These are phyloP conservation scores for Aleiodes sp. DNA, from an alignment of 1,140 invertebrate genomes.

Conservation along the genomic window DNA sequence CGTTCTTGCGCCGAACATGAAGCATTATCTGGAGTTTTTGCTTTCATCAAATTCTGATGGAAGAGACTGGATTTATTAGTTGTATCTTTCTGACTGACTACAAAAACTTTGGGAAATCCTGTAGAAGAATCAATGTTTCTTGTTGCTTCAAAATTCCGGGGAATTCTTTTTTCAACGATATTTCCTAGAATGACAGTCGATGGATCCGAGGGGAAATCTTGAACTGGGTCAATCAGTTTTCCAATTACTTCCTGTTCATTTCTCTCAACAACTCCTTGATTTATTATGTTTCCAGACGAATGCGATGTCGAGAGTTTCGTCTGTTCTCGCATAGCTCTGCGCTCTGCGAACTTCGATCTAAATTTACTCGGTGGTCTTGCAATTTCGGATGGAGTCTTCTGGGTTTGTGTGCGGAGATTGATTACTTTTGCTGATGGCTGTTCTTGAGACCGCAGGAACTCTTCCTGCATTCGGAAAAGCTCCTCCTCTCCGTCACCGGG, in stretches of 20 bases:
- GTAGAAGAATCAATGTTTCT: slow-evolving; percentile 12
- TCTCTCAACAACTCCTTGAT: slow-evolving; percentile 24
- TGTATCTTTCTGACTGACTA: slow-evolving; percentile 18
- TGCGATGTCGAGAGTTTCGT: slow-evolving; percentile 44
- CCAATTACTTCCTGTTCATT: slow-evolving; percentile 16
- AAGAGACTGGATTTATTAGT: slow-evolving; percentile 17
- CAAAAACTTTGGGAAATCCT: slow-evolving; percentile 56
- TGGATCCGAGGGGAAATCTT: slow-evolving; percentile 63
- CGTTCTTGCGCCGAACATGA: background rate
- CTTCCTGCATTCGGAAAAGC: slow-evolving; percentile 75
- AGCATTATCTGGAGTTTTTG: background rate
- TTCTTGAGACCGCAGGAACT: slow-evolving; percentile 67
- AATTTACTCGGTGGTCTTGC: slow-evolving; percentile 19
- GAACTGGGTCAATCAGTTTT: slow-evolving; percentile 54
- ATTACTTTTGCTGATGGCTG: slow-evolving; percentile 71
- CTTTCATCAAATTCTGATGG: background rate
- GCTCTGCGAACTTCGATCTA: slow-evolving; percentile 51
- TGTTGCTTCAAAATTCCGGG: slow-evolving; percentile 25
- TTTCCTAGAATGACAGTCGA: slow-evolving; percentile 68
- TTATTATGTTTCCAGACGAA: slow-evolving; percentile 38
- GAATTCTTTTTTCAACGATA: slow-evolving; percentile 68
- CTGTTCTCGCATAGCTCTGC: slow-evolving; percentile 29
- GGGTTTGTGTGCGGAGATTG: slow-evolving; percentile 51
- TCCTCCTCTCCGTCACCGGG: slow-evolving; percentile 74
- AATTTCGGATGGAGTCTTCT: background rate